A percentile compares a stretch with the other conserved stretches of the same genome.
Conservation (phyloP, 23 tunicate genomes). For the Diplosoma virens region DNA sequence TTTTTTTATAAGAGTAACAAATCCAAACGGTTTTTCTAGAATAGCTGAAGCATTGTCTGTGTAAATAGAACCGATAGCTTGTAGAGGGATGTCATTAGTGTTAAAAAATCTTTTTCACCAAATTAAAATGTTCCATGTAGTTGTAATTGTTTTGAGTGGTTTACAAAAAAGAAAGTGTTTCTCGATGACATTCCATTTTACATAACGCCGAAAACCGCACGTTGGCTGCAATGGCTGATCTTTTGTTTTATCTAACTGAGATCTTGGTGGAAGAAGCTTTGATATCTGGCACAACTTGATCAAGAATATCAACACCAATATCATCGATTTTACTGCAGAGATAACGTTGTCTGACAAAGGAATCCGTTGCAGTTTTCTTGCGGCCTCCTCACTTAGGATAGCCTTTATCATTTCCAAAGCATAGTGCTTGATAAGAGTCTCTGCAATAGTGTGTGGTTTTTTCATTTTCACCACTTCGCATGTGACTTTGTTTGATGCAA, state of each 20-base stretch:
- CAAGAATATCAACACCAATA: constrained; percentile 18
- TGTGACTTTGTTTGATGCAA: constrained; percentile 35
- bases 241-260: constrained; percentile 20
- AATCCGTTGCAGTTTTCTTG: constrained; percentile 7
- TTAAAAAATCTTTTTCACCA: not conserved
- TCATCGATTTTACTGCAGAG: constrained; percentile 12
- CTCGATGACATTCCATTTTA: constrained; percentile 1
- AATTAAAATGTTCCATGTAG: not conserved
- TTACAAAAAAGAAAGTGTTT: constrained; percentile 15
- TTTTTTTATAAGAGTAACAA: not conserved
- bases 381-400: constrained; percentile 8
- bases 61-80: not conserved
- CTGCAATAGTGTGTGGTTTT: constrained; percentile 28
- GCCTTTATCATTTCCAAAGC: constrained; percentile 8
- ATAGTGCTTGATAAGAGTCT: constrained; percentile 16
- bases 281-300: constrained; percentile 24
- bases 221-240: constrained; percentile 12
- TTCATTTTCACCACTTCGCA: constrained; percentile 24
- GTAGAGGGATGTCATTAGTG: constrained; percentile 5
- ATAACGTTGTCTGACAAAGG: constrained; percentile 30
- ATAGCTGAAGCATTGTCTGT: constrained; percentile 30
- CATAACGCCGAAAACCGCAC: not conserved
- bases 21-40: constrained; percentile 5
- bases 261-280: constrained; percentile 1
- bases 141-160: constrained; percentile 13